Base-by-base conservation (phyloP, 2,113 vertebrate species). In the Prunella fulvescens region DNA sequence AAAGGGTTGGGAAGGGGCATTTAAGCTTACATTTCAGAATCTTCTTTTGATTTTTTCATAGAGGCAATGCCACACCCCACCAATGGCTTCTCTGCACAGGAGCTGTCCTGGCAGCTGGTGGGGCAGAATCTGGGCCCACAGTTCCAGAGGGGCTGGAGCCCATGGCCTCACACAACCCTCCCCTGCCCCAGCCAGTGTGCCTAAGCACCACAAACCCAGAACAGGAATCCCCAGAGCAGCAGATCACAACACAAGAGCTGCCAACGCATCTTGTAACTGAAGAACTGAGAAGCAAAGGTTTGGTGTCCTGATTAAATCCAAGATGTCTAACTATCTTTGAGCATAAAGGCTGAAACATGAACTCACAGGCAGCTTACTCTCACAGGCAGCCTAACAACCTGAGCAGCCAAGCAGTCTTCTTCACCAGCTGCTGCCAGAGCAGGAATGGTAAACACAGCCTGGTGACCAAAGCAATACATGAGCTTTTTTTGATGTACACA, bases 81-180 rank as follows among this genome's bases (percentile, higher is more conserved):
- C 0, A 0, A 72, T 23, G 19, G 67, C 60, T 76, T 83, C 69
- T 67, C 71, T 35, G 60, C 18, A 4, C 66, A 71, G 95, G 95
- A 98, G 97, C 96, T 97, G 96, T 97, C 97, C 97, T 89, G 61
- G 35, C 0, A 0, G 31, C 44, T 39, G 37, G 14, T 2, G 1
- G 4, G 60, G 86, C 82, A 90, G 85, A 45, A 84, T 40, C 37
- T 57, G 88, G 62, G 54, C 60, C n/a, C 0, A 1, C 70, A 84
- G 62, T 76, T 92, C 50, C 58, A 22, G 42, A 37, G 18, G 45
- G 54, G 29, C 48, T 58, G 51, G 47, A 53, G 66, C n/a, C 61
- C 66, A 12, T 0, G 44, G 31, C 64, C 33, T 15, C 11, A 7
- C 1, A 3, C 48, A 45, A 14, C 19, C 70, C 19, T 20, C 19